A percentile compares a stretch with the other conserved stretches of the same genome.
Evolutionary conservation across 2,797 vertebrate species (phyloP).

Genomic region (Lacerta agilis): DNA sequence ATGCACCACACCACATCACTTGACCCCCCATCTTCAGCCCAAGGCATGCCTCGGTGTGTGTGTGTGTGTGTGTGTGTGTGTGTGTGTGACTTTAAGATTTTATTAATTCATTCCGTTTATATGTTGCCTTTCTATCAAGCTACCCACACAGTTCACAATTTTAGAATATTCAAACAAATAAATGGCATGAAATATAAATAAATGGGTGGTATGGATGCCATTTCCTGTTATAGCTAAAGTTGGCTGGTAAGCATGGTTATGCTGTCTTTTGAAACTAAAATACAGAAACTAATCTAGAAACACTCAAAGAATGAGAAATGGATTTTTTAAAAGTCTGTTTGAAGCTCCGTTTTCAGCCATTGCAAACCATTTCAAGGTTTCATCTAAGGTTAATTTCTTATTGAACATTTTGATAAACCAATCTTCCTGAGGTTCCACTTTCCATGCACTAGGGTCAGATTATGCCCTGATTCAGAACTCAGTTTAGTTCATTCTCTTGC

Average conservation of each 20-base stretch:
- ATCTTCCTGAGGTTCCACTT: not conserved
- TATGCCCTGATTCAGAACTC: not conserved
- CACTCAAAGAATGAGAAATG: not conserved
- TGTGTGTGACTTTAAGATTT: slow-evolving; percentile 53
- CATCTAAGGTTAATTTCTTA: not conserved
- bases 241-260: slow-evolving; percentile 56
- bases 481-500: not conserved
- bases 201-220: slow-evolving; percentile 24
- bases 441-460: not conserved
- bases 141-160: too few species aligned
- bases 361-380: not conserved
- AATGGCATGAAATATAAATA: too few species aligned
- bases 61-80: too few species aligned
- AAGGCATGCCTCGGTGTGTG: too few species aligned
- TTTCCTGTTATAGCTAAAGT: slow-evolving; percentile 66
- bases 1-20: too few species aligned
- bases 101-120: too few species aligned
- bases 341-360: not conserved
- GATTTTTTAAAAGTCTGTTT: not conserved
- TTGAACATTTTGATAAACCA: not conserved
- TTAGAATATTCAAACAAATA: too few species aligned
- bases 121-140: too few species aligned
- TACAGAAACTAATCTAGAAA: slow-evolving; percentile 49
- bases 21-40: too few species aligned
- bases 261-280: slow-evolving; percentile 67